Percentiles rank a stretch among this genome's conserved stretches.
phyloP scores from a whole-genome alignment of 1,140 invertebrate genomes.

The Rhyzopertha dominica region DNA sequence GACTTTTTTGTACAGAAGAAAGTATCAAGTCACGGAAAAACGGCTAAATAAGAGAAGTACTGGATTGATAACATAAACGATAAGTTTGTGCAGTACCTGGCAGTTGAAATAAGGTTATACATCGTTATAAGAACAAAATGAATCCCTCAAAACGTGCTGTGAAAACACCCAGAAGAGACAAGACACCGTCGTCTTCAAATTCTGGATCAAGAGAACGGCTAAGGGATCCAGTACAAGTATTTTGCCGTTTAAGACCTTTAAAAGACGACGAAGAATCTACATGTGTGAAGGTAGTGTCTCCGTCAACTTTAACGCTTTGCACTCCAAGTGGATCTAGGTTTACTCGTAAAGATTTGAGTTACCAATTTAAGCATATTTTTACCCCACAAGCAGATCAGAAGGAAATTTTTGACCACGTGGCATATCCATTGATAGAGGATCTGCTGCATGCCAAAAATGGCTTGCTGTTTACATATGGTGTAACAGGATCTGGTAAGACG shows the following conservation, averaged over 20 bases:
- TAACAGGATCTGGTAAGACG: constrained; percentile 95
- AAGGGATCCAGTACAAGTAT: constrained; percentile 77
- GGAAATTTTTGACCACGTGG: constrained; percentile 80
- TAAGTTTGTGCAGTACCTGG: too few relatives aligned
- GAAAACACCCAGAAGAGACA: too few relatives aligned
- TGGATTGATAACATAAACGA: too few relatives aligned
- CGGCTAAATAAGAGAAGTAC: too few relatives aligned
- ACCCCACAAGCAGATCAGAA: constrained; percentile 70
- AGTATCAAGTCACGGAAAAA: too few relatives aligned
- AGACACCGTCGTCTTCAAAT: too few relatives aligned
- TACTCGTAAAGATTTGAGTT: constrained; percentile 64
- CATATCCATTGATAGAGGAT: constrained; percentile 79
- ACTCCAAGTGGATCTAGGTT: constrained; percentile 59
- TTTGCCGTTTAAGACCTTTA: constrained; percentile 73
- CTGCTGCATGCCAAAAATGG: constrained; percentile 79
- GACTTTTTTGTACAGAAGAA: too few relatives aligned
- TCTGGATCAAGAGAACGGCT: too few relatives aligned
- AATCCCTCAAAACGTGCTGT: too few relatives aligned
- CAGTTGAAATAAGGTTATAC: too few relatives aligned
- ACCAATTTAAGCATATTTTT: constrained; percentile 82
- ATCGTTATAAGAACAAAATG: too few relatives aligned
- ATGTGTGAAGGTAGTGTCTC: constrained; percentile 69
- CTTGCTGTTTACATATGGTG: constrained; percentile 91
- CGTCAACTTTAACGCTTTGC: constrained; percentile 62
- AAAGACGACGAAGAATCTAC: constrained; percentile 56